Conservation (phyloP, 92 coral and sea anemone genomes). For the Siderastrea siderea region DNA sequence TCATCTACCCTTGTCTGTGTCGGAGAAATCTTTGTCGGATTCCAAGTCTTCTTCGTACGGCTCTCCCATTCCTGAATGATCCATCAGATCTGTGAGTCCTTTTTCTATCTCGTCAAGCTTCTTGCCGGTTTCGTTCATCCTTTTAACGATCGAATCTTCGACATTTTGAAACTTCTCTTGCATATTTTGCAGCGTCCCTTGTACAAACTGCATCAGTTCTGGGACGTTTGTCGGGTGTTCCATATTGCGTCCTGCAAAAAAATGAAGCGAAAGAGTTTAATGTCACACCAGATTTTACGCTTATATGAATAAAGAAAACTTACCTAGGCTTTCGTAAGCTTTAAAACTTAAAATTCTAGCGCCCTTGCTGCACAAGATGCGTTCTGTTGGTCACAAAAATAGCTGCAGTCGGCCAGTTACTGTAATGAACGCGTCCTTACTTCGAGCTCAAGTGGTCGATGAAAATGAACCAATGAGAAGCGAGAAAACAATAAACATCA, state of each 20-base stretch:
- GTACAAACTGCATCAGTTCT: slow-evolving; percentile 95
- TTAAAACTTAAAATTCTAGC: background rate
- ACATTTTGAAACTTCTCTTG: slow-evolving; percentile 95
- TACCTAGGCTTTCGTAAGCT: slow-evolving; percentile 4
- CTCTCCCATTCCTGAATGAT: slow-evolving; percentile 98
- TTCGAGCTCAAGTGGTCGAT: slow-evolving; percentile 1
- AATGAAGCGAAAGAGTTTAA: background rate
- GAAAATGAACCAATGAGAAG: slow-evolving; percentile 13
- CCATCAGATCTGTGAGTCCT: slow-evolving; percentile 95
- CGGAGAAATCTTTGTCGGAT: slow-evolving; percentile 80
- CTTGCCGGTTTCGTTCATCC: slow-evolving; percentile 93
- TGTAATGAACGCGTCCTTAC: slow-evolving; percentile 15
- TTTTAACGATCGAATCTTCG: slow-evolving; percentile 89
- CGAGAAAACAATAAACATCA: background rate
- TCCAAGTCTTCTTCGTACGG: slow-evolving; percentile 93
- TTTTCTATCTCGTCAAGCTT: slow-evolving; percentile 93
- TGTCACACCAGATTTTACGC: background rate
- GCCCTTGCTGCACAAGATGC: background rate
- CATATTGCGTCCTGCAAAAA: slow-evolving; percentile 37
- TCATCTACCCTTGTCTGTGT: slow-evolving; percentile 85
- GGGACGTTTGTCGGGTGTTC: slow-evolving; percentile 91
- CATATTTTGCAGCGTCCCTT: slow-evolving; percentile 89
- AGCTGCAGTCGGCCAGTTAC: background rate
- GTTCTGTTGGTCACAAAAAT: background rate
- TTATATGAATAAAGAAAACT: background rate